phyloP scores from a whole-genome alignment of 2,888 invertebrate species.

The Campoletis raptor region DNA sequence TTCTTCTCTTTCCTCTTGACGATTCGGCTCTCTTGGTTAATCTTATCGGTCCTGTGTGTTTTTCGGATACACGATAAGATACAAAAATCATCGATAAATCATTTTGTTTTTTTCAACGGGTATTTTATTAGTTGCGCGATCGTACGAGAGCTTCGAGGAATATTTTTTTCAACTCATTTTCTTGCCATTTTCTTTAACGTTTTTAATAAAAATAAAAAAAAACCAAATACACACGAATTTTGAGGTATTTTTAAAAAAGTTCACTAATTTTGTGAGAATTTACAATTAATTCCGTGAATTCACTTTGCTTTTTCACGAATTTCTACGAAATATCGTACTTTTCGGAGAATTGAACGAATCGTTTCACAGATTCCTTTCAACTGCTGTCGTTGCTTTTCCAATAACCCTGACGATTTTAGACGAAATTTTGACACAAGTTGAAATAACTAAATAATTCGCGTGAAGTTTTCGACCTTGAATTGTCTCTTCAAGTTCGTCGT shows the following conservation, averaged over 20 bases:
- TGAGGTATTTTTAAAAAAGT: neutral
- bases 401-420: neutral
- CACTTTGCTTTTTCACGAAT: neutral
- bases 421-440: neutral
- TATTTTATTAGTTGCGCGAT: slow-evolving; percentile 79
- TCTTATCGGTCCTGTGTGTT: slow-evolving; percentile 78
- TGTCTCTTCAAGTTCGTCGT: neutral
- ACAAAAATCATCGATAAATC: slow-evolving; percentile 71
- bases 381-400: neutral
- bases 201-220: neutral
- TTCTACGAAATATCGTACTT: neutral
- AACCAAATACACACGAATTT: neutral
- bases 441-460: neutral
- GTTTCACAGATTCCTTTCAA: neutral
- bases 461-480: neutral
- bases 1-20: slow-evolving; percentile 2
- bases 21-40: slow-evolving; percentile 65
- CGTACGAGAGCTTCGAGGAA: neutral
- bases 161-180: slow-evolving; percentile 18
- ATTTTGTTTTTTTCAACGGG: slow-evolving; percentile 76
- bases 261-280: neutral
- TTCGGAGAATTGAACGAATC: neutral
- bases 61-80: slow-evolving; percentile 72
- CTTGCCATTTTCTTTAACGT: no score
- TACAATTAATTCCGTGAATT: neutral